Base-by-base conservation (phyloP, 2,797 vertebrate genomes). In the Diplodus sargus region DNA sequence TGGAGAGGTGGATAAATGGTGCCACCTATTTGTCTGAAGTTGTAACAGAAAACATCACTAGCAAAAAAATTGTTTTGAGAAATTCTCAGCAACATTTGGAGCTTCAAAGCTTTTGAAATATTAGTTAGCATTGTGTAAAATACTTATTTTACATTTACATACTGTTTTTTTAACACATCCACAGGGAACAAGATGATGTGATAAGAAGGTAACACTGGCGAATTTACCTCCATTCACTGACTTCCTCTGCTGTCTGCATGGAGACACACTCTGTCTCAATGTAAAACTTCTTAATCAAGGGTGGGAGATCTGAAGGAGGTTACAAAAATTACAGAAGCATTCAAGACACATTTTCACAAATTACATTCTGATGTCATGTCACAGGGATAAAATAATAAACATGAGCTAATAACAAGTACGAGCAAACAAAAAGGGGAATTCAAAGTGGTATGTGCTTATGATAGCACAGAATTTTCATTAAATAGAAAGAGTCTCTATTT, bases 261-360 rank as follows among this genome's bases (percentile, higher is more conserved):
- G 95, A 92, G 58, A 97, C 96, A 34, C 90, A 88, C 74, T 92
- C 42, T 0, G 95, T 95, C 84, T 98, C 97, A 16, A 77, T 90
- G 85, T 99, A 99, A 89, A 99, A 99, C 17, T 94, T 92, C 93
- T 98, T 99, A 91, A 95, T 95, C 79, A 99, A 77, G 53, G 95
- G 94, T 72, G 97, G 96, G 51, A 97, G 92, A 81, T 93, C 98
- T 99, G 62, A 56, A 87, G 30, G 13, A 53, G 30, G 30, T 34
- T 28, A 0, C 0, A 52, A 52, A 71, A 8, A 82, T 62, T 6
- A 71, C 7, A 63, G 2, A 28, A 49, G 6, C 6, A 34, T 34
- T 34, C 34, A 34, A 34, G 9, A 34, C 8, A 1, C 2, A 0
- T 2, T 28, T n/a, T 30, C 12, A 20, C 17, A 60, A 52, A 52